phyloP scores from a whole-genome alignment of 2,797 vertebrate genomes.

The Acomys russatus region DNA sequence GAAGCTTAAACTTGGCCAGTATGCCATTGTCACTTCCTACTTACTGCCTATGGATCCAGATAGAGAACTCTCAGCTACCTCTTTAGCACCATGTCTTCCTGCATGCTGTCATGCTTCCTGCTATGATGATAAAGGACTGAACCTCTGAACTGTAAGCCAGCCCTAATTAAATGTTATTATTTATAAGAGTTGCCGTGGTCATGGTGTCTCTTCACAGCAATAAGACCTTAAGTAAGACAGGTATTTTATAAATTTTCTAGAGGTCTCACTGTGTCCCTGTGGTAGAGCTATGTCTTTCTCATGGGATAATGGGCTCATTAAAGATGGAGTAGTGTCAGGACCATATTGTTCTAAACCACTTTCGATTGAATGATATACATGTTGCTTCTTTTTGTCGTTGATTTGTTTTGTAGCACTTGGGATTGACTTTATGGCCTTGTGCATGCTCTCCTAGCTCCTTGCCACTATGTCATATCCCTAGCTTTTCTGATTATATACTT shows the following conservation, averaged over 20 bases:
- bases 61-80: no score
- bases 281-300: background rate
- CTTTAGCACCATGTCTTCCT: no score
- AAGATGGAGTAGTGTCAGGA: background rate
- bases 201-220: no score
- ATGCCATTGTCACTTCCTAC: no score
- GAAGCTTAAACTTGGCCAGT: no score
- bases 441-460: background rate
- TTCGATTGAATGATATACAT: background rate
- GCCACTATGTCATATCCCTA: background rate
- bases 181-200: no score
- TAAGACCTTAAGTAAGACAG: no score
- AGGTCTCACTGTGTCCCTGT: background rate
- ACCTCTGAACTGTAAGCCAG: no score
- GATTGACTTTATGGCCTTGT: background rate
- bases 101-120: no score
- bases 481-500: background rate
- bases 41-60: no score
- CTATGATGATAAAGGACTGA: no score
- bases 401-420: background rate
- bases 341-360: slow-evolving; percentile 22
- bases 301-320: background rate
- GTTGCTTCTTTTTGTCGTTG: background rate
- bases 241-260: slow-evolving; percentile 22
- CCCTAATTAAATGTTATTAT: no score